Percentiles rank a stretch among this genome's conserved stretches.
phyloP scores from a whole-genome alignment of 2,113 vertebrate genomes.

The Xenopus laevis region DNA sequence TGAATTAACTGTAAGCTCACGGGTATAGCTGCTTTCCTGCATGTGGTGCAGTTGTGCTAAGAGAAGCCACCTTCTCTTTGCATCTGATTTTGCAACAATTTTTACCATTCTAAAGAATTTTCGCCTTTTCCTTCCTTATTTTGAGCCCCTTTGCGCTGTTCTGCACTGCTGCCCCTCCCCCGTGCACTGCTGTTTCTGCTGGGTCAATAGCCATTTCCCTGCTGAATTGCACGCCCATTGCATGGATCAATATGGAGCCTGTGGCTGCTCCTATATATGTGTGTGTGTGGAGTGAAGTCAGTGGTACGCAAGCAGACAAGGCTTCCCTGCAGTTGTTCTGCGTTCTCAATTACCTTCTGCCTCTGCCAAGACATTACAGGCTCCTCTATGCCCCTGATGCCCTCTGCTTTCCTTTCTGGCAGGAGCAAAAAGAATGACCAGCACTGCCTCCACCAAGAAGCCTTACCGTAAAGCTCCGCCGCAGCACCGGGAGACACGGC shows the following conservation, averaged over 20 bases:
- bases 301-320: not conserved
- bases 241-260: slow-evolving; percentile 19
- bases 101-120: no score
- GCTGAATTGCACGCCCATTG: not conserved
- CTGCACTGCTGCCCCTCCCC: not conserved
- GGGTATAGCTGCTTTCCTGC: no score
- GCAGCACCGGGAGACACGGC: slow-evolving; percentile 86
- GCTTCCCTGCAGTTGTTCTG: not conserved
- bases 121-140: no score
- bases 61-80: no score
- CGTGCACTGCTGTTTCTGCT: no score
- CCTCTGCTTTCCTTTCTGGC: slow-evolving; percentile 44
- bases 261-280: not conserved
- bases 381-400: slow-evolving; percentile 37
- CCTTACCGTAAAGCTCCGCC: slow-evolving; percentile 95
- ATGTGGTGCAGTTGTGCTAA: no score
- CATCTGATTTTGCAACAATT: no score
- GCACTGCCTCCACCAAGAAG: slow-evolving; percentile 79
- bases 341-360: not conserved
- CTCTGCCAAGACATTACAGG: not conserved
- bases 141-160: no score
- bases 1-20: no score
- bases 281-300: not conserved
- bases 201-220: slow-evolving; percentile 2
- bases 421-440: slow-evolving; percentile 69